A percentile compares a stretch with the other conserved stretches of the same genome.
Conservation (phyloP, 1,140 invertebrate species). For the Calosoma granatense region DNA sequence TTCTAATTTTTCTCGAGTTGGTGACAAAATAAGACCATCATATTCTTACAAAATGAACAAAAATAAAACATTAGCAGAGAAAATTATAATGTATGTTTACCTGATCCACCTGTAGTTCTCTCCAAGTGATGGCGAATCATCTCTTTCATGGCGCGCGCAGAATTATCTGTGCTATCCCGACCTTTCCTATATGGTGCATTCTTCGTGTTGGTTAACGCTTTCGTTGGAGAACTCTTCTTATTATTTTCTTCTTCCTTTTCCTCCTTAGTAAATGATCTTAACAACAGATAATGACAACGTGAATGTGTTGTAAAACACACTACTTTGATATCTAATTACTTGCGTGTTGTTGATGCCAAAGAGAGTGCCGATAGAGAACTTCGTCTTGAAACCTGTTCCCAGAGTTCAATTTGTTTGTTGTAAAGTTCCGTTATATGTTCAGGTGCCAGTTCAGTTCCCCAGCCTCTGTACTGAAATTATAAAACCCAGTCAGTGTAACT, state of each 20-base stretch:
- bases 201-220: constrained; percentile 35
- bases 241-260: constrained; percentile 81
- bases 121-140: constrained; percentile 60
- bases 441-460: constrained; percentile 75
- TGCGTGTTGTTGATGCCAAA: constrained; percentile 72
- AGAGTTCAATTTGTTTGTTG: constrained; percentile 71
- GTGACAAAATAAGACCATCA: constrained; percentile 45
- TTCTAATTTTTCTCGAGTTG: constrained; percentile 59
- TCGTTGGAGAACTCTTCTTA: constrained; percentile 61
- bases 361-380: constrained; percentile 80
- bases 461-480: constrained; percentile 67
- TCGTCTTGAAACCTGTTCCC: constrained; percentile 80
- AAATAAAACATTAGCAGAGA: background rate
- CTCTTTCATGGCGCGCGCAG: constrained; percentile 37
- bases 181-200: background rate
- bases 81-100: constrained; percentile 17
- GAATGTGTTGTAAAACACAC: background rate
- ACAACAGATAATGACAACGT: constrained; percentile 14
- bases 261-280: constrained; percentile 68
- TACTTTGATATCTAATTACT: constrained; percentile 36
- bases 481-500: constrained; percentile 12
- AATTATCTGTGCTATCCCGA: constrained; percentile 33
- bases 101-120: constrained; percentile 55
- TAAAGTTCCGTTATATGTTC: constrained; percentile 66
- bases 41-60: constrained; percentile 23